phyloP scores from a whole-genome alignment of 2,888 invertebrate species.

The Ophioninae sp. region DNA sequence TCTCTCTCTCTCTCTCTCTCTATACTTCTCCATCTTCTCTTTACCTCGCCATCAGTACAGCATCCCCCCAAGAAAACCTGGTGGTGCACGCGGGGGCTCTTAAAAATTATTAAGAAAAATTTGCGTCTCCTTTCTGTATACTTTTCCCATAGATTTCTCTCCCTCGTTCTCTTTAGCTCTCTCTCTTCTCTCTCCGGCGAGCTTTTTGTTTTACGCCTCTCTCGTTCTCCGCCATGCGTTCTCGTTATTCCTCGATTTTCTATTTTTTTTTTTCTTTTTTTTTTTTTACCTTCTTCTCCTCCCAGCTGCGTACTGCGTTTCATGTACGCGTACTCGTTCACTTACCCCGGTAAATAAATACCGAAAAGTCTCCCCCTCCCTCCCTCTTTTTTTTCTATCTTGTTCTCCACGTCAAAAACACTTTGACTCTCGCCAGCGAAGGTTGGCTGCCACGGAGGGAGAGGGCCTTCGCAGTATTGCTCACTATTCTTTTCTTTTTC shows the following conservation, averaged over 20 bases:
- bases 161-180: constrained; percentile 14
- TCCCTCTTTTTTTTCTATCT: not conserved
- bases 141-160: constrained; percentile 28
- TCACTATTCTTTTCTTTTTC: constrained; percentile 40
- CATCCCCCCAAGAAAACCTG: constrained; percentile 55
- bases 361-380: constrained; percentile 27
- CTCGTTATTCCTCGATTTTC: constrained; percentile 38
- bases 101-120: constrained; percentile 68
- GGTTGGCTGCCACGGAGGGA: constrained; percentile 20
- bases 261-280: no score
- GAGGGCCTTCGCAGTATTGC: constrained; percentile 36
- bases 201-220: no score
- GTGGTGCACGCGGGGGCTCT: constrained; percentile 57
- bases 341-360: constrained; percentile 27
- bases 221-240: constrained; percentile 3
- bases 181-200: constrained; percentile 27
- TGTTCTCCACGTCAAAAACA: constrained; percentile 49
- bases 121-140: constrained; percentile 56
- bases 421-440: constrained; percentile 50
- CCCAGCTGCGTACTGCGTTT: constrained; percentile 17
- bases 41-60: constrained; percentile 39
- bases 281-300: no score
- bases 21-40: constrained; percentile 14
- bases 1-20: constrained; percentile 44
- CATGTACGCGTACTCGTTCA: constrained; percentile 47